Percentiles rank a stretch among this genome's conserved stretches.
Conservation (phyloP, 2,113 vertebrate species). For the Pithys albifrons region DNA sequence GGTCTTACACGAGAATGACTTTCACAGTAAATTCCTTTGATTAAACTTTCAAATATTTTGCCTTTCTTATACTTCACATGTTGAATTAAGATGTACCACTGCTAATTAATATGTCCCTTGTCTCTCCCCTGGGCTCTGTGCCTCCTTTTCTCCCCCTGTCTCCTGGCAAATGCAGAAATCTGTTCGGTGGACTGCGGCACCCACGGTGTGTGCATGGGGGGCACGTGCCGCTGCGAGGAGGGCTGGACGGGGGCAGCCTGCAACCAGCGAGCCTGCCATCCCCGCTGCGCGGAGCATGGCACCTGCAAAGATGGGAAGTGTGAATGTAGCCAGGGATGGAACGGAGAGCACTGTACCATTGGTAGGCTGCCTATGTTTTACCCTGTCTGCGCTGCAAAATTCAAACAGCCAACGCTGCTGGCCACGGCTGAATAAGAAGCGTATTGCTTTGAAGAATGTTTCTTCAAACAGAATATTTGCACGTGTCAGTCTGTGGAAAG, state of each 20-base stretch:
- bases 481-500: neutral
- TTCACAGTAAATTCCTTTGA: neutral
- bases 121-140: neutral
- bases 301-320: slow-evolving; percentile 95
- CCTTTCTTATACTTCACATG: neutral
- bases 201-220: slow-evolving; percentile 90
- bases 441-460: neutral
- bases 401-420: neutral
- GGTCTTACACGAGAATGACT: neutral
- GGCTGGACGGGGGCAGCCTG: slow-evolving; percentile 92
- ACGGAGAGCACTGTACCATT: slow-evolving; percentile 97
- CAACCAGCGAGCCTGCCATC: slow-evolving; percentile 92
- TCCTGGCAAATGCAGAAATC: slow-evolving; percentile 76
- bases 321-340: slow-evolving; percentile 98
- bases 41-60: neutral
- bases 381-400: neutral
- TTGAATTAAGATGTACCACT: neutral
- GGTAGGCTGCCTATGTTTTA: slow-evolving; percentile 79
- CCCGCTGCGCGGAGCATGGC: slow-evolving; percentile 93
- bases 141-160: neutral
- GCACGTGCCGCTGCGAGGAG: slow-evolving; percentile 92
- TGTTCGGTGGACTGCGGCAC: slow-evolving; percentile 90
- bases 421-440: neutral
- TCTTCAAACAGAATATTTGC: slow-evolving; percentile 5
- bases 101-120: neutral